Evolutionary conservation across 2,113 vertebrate genomes (phyloP).

Genomic region (Phalacrocorax pelagicus): DNA sequence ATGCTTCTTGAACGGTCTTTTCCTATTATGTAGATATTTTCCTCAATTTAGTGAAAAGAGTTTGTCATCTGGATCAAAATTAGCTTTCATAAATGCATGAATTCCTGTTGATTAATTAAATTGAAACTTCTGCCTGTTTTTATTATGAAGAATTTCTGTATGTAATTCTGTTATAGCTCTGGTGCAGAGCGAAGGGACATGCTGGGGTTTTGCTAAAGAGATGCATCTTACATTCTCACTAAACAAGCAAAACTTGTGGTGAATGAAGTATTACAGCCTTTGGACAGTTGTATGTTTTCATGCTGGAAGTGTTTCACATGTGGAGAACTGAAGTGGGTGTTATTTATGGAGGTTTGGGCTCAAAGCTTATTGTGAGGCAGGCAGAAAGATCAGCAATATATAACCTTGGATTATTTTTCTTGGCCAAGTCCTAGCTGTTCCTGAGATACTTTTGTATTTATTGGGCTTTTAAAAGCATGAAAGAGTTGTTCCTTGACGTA

Average conservation of each 20-base stretch:
- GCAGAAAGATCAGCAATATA: neutral
- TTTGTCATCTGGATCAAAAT: neutral
- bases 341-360: neutral
- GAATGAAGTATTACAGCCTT: neutral
- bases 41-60: neutral
- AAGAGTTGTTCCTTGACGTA: neutral
- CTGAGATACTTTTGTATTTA: neutral
- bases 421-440: neutral
- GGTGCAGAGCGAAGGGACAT: neutral
- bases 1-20: neutral
- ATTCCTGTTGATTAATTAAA: neutral
- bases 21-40: neutral
- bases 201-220: neutral
- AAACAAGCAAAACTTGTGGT: neutral
- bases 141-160: neutral
- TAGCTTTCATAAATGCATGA: neutral
- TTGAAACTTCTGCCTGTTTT: neutral
- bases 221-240: neutral
- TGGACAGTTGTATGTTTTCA: neutral
- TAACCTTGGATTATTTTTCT: conserved; percentile 3
- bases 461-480: neutral
- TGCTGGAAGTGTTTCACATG: neutral
- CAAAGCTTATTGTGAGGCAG: neutral
- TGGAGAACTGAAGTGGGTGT: neutral
- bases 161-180: neutral